Percentiles rank a stretch among this genome's conserved stretches.
These are phyloP conservation scores for Pollenia griseotomentosa DNA, from an alignment of 2,888 invertebrate genomes.

Conservation along the genomic window DNA sequence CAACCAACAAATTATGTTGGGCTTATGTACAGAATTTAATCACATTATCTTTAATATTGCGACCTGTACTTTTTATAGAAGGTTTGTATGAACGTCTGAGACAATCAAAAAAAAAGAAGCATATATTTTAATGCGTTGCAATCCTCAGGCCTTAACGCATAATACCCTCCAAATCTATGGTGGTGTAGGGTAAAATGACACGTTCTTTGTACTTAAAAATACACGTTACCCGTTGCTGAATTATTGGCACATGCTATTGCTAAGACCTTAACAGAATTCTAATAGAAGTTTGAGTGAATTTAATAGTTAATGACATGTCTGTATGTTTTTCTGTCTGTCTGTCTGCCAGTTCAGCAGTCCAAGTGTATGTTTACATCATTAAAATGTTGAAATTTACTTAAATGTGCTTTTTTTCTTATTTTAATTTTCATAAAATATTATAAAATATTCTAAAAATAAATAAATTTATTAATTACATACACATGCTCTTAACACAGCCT, in stretches of 20 bases:
- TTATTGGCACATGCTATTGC: conserved; percentile 54
- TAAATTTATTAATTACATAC: conserved; percentile 67
- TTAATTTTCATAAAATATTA: conserved; percentile 42
- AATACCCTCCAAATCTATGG: too few relatives aligned
- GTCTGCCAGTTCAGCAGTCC: neutral
- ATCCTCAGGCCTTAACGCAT: too few relatives aligned
- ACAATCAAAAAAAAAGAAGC: too few relatives aligned
- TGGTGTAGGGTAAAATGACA: conserved; percentile 24
- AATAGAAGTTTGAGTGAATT: conserved; percentile 18
- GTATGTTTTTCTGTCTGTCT: neutral
- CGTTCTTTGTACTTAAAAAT: conserved; percentile 46
- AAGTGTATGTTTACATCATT: conserved; percentile 40
- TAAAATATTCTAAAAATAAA: conserved; percentile 66
- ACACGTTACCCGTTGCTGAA: conserved; percentile 20
- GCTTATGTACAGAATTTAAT: too few relatives aligned
- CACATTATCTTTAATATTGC: too few relatives aligned
- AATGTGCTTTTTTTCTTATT: conserved; percentile 20
- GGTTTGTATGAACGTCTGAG: too few relatives aligned
- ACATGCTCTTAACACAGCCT: conserved; percentile 46
- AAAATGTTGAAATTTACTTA: conserved; percentile 44
- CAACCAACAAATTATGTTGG: too few relatives aligned
- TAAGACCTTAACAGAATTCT: conserved; percentile 47
- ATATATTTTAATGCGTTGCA: too few relatives aligned
- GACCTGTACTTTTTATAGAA: too few relatives aligned
- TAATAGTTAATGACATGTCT: conserved; percentile 27